Evolutionary conservation across 2,113 vertebrate genomes (phyloP), one percentile per base, ranked within the genome.

Genomic region (Plestiodon gilberti): DNA sequence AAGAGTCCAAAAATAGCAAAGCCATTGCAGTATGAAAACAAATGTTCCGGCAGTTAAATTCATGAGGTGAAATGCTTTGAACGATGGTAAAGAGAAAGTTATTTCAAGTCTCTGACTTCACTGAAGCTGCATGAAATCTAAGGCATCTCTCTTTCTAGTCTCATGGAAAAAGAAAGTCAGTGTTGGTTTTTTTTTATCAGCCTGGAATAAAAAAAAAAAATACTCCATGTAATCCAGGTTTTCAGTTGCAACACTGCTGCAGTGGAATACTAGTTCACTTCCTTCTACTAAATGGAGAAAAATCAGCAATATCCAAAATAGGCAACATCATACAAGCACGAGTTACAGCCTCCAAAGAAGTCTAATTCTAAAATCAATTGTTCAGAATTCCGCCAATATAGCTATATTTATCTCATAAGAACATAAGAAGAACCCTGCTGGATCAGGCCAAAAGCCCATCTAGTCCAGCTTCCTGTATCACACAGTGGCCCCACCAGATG

Each of bases 31-130:
- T 0, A 0, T 91, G 67, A 91, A 84, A 10, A 55, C 69, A 82
- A 2, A 74, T 9, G 81, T 79, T 88, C 77, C 85, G 90, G 48
- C 2, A 87, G 1, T 76, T 83, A 81, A 91, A 94, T 88, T 79
- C 78, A 30, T 81, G 86, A 89, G 7, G 40, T 89, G 43, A 91
- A 90, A 92, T 64, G 9, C 43, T 67, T 82, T 89, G 10, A 80
- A 25, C 71, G 81, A 85, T 90, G 82, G 78, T 59, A 87, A 87
- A 59, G 25, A 78, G 73, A 70, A 88, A 38, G 0, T 17, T 85
- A 86, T 89, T 92, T 90, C 78, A 88, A 86, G 84, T 35, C 78
- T 71, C 77, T 30, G 13, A 38, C 67, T 78, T 89, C 55, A 86
- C 52, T 84, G 75, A 91, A 89, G 57, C 0, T 0, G 67, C 48